Percentiles rank a stretch among this genome's conserved stretches.
These are phyloP conservation scores for Onychomys leucogaster DNA, from an alignment of 2,797 vertebrate species.

Conservation along the genomic window DNA sequence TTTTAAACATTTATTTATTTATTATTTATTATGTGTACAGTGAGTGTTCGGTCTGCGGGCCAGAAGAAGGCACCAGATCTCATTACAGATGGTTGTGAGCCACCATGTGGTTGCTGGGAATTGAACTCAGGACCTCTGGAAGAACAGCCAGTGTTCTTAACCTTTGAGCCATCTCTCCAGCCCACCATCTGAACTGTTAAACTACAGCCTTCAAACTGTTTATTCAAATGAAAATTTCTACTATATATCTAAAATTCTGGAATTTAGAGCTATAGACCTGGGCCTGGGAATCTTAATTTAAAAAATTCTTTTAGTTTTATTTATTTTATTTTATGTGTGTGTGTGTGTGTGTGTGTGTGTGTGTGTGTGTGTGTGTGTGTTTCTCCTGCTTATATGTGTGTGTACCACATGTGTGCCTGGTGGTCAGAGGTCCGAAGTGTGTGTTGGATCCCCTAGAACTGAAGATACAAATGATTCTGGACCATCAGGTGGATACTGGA, in stretches of 20 bases:
- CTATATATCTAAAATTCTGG: background rate
- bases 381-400: background rate
- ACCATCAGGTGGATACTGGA: background rate
- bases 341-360: too few species aligned
- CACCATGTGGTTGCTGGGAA: too few species aligned
- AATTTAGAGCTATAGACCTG: background rate
- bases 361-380: too few species aligned
- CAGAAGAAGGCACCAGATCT: too few species aligned
- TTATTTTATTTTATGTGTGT: background rate
- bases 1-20: too few species aligned
- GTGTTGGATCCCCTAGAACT: background rate
- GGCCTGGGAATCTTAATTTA: background rate
- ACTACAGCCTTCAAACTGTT: background rate
- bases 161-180: too few species aligned
- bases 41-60: too few species aligned
- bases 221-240: constrained; percentile 54
- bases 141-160: too few species aligned
- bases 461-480: background rate
- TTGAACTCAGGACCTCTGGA: too few species aligned
- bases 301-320: background rate
- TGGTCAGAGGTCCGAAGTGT: background rate
- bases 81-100: too few species aligned
- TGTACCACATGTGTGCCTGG: background rate
- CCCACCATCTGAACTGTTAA: constrained; percentile 24
- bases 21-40: too few species aligned